Conservation (phyloP, 2,797 vertebrate species). For the Cirrhinus molitorella region DNA sequence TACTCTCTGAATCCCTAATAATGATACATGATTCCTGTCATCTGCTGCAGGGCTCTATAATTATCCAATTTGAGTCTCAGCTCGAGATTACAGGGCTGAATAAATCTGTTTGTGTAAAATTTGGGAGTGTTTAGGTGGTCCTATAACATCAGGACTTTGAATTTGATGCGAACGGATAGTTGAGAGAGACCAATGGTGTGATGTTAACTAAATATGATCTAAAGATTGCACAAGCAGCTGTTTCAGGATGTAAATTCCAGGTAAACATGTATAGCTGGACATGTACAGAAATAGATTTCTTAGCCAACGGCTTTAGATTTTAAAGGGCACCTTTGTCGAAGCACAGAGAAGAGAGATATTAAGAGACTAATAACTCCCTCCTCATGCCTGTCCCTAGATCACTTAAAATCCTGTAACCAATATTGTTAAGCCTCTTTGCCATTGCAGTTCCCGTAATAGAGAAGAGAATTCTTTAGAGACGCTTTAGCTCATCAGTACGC, state of each 20-base stretch:
- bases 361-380: not conserved
- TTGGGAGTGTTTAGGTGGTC: not conserved
- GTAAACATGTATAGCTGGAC: slow-evolving; percentile 1
- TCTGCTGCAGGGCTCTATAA: slow-evolving; percentile 19
- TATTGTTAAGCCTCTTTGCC: slow-evolving; percentile 50
- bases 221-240: not conserved
- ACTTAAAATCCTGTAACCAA: slow-evolving; percentile 52
- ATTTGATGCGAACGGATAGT: not conserved
- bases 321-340: slow-evolving; percentile 35
- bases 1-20: slow-evolving; percentile 2
- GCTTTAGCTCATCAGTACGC: slow-evolving; percentile 16
- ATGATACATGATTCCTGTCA: slow-evolving; percentile 11
- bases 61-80: slow-evolving; percentile 1
- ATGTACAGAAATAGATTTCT: slow-evolving; percentile 25
- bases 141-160: not conserved
- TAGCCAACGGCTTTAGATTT: not conserved
- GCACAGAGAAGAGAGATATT: slow-evolving; percentile 10
- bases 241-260: slow-evolving; percentile 6
- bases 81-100: not conserved
- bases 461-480: slow-evolving; percentile 35
- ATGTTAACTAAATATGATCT: not conserved
- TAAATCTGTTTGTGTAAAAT: not conserved
- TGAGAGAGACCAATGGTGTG: not conserved
- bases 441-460: not conserved
- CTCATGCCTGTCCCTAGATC: slow-evolving; percentile 27